phyloP scores from a whole-genome alignment of 2,797 vertebrate species.

The Schizopygopsis pylzovi region DNA sequence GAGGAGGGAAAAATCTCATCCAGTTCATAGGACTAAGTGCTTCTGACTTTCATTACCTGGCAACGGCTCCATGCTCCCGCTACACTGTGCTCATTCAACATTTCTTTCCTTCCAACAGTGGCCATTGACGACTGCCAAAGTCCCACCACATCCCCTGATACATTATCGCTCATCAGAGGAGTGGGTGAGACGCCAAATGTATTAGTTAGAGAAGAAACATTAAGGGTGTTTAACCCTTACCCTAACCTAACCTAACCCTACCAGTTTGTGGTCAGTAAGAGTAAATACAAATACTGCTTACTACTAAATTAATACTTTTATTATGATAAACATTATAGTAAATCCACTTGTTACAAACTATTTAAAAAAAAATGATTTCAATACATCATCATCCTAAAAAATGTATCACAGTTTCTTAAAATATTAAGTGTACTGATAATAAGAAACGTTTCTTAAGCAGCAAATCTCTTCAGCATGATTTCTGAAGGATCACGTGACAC shows the following conservation, averaged over 20 bases:
- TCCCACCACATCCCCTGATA: neutral
- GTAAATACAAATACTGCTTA: neutral
- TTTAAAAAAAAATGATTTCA: no score
- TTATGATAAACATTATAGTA: neutral
- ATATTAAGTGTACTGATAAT: neutral
- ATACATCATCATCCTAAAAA: neutral
- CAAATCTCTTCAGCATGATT: neutral
- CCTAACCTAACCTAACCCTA: no score
- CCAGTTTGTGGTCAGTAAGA: neutral
- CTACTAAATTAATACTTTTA: neutral
- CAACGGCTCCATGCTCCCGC: constrained; percentile 50
- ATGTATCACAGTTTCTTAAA: neutral
- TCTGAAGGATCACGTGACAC: neutral
- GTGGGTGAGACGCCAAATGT: neutral
- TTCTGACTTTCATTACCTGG: constrained; percentile 61
- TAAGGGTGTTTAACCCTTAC: neutral
- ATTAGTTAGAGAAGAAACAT: neutral
- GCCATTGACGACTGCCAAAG: neutral
- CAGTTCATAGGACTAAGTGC: constrained; percentile 57
- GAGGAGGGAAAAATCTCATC: constrained; percentile 1
- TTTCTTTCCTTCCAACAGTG: constrained; percentile 63
- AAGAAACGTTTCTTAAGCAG: neutral
- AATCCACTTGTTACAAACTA: no score
- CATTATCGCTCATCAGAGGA: neutral
- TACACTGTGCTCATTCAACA: constrained; percentile 60